Evolutionary conservation across 2,113 vertebrate species (phyloP), one percentile per base, ranked within the genome.

Genomic region (Equus quagga): DNA sequence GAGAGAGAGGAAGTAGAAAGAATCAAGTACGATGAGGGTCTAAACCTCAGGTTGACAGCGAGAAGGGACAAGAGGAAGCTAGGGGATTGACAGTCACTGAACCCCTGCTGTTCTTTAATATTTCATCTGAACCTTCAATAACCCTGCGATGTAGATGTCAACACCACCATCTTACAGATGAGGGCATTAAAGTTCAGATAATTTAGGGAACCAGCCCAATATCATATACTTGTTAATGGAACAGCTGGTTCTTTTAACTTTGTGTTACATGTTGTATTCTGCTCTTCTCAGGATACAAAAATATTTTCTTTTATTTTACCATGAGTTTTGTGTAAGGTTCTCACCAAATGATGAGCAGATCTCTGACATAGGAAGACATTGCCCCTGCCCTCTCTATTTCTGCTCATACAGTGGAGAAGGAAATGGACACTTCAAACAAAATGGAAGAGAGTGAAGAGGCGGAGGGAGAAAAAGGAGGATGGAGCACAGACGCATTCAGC

Each of bases 351-450:
- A 78, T 21, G 19, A 76, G 17, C 36, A 76, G 60, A 23, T 89
- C 62, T 76, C 44, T 78, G 84, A 78, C 54, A 92, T 24, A 89
- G 4, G 41, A 84, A 92, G 72, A 64, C n/a, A 21, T 9, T 80
- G 70, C 11, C 36, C 64, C 46, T 89, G 67, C 44, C 56, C 76
- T 87, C 82, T 72, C 70, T 84, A 58, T 67, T 79, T n/a, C 54
- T 92, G 51, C 23, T 82, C 62, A 58, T 41, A 72, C 12, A 19
- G 64, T 73, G 23, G 46, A 80, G 51, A 84, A 86, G 44, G n/a
- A 69, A 95, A 78, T 5, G 41, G 28, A 36, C 36, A 79, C 84
- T 95, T 92, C 44, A 89, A 72, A 88, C 62, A 97, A 83, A 93
- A 87, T 87, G 58, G 58, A 79, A 89, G n/a, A n/a, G 70, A 83